Percentiles rank a stretch among this genome's conserved stretches.
Conservation (phyloP, 2,113 vertebrate genomes). For the Shinisaurus crocodilurus region DNA sequence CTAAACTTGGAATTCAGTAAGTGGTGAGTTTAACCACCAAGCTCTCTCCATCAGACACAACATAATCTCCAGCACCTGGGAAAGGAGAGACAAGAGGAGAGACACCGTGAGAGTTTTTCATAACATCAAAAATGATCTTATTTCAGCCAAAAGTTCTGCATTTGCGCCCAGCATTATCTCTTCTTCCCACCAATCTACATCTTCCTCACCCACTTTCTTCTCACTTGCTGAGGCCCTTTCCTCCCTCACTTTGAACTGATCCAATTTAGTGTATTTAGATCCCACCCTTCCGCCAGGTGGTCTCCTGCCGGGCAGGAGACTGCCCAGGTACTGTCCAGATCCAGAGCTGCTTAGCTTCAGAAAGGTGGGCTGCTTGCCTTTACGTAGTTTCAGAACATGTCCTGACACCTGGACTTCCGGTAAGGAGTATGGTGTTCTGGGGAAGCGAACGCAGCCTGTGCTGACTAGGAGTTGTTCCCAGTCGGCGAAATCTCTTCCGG, state of each 20-base stretch:
- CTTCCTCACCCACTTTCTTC: background rate
- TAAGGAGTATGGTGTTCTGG: too few relatives aligned
- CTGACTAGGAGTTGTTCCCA: too few relatives aligned
- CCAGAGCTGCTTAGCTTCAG: too few relatives aligned
- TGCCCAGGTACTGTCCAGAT: background rate
- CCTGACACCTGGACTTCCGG: too few relatives aligned
- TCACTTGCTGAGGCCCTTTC: background rate
- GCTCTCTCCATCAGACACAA: background rate
- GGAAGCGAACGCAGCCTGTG: too few relatives aligned
- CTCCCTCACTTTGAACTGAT: background rate
- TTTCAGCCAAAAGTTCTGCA: background rate
- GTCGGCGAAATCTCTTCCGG: too few relatives aligned
- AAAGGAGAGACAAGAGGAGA: background rate
- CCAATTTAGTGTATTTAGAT: background rate
- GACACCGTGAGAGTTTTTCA: background rate
- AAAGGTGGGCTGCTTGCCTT: too few relatives aligned
- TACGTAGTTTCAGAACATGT: too few relatives aligned
- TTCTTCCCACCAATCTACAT: background rate
- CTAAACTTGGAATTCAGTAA: background rate
- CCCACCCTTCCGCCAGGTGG: background rate
- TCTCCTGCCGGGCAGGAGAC: too few relatives aligned
- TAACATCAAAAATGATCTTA: background rate
- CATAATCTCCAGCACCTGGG: slow-evolving; percentile 18
- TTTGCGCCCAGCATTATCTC: background rate
- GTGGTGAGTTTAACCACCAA: background rate